Percentiles rank a stretch among this genome's conserved stretches.
Evolutionary conservation across 2,113 vertebrate genomes (phyloP).

Genomic region (Mastomys coucha): DNA sequence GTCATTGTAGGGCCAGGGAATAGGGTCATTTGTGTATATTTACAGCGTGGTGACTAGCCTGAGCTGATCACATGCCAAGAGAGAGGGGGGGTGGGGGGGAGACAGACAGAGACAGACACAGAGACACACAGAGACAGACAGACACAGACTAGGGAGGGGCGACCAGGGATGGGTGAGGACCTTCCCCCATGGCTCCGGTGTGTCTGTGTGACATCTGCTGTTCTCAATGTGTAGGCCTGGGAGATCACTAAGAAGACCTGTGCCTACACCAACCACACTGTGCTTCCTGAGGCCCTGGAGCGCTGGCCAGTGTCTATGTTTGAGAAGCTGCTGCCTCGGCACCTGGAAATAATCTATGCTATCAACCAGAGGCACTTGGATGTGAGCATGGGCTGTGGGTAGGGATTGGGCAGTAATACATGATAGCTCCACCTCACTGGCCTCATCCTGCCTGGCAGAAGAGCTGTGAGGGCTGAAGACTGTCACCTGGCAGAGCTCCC

Average conservation of each 20-base stretch:
- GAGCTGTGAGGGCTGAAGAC: background rate
- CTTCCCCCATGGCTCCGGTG: background rate
- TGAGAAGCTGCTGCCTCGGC: slow-evolving; percentile 91
- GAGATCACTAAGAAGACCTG: slow-evolving; percentile 92
- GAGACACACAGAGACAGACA: too few relatives aligned
- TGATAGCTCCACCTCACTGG: background rate
- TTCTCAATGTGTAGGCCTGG: slow-evolving; percentile 88
- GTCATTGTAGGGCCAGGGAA: background rate
- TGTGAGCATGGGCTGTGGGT: slow-evolving; percentile 78
- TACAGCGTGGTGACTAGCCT: background rate
- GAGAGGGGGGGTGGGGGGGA: too few relatives aligned
- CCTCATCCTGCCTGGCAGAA: background rate
- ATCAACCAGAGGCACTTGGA: slow-evolving; percentile 93
- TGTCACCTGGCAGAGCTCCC: background rate
- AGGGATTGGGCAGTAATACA: background rate
- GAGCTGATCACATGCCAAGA: too few relatives aligned
- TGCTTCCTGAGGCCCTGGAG: slow-evolving; percentile 93
- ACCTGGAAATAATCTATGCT: slow-evolving; percentile 92
- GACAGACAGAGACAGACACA: too few relatives aligned
- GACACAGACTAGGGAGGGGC: too few relatives aligned
- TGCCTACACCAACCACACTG: slow-evolving; percentile 94
- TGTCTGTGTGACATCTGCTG: background rate
- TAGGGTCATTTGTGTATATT: background rate
- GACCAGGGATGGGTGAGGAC: rapidly evolving
- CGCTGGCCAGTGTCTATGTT: slow-evolving; percentile 93